Percentiles rank a stretch among this genome's conserved stretches.
Conservation (phyloP, 2,113 vertebrate species). For the Nothobranchius furzeri region DNA sequence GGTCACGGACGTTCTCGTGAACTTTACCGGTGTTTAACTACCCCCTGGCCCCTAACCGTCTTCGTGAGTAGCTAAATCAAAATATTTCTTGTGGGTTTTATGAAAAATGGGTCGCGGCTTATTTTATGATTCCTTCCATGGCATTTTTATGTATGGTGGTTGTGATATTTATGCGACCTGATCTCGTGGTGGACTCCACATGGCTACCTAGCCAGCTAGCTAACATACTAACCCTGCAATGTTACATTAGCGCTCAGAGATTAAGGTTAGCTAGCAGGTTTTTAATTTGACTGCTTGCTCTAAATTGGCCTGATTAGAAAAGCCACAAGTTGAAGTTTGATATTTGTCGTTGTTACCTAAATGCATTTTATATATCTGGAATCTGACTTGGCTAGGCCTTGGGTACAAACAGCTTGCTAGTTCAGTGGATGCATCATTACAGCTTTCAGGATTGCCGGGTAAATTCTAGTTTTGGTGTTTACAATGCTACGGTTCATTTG, state of each 20-base stretch:
- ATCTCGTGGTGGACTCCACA: slow-evolving; percentile 64
- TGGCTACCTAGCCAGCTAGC: slow-evolving; percentile 61
- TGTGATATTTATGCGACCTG: neutral
- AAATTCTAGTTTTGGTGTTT: no score
- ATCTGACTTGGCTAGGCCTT: slow-evolving; percentile 48
- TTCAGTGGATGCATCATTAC: slow-evolving; percentile 3
- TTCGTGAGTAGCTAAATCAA: slow-evolving; percentile 52
- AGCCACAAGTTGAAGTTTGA: neutral
- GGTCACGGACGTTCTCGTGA: slow-evolving; percentile 65
- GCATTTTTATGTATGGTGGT: neutral
- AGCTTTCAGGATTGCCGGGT: neutral
- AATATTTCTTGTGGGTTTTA: accelerated
- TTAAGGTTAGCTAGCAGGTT: slow-evolving; percentile 20
- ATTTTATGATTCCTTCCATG: accelerated
- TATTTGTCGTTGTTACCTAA: neutral
- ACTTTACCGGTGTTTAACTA: slow-evolving; percentile 68
- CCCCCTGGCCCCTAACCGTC: slow-evolving; percentile 45
- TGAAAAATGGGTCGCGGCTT: accelerated
- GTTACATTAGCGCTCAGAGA: slow-evolving; percentile 24
- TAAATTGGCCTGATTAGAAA: neutral
- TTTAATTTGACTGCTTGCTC: slow-evolving; percentile 2
- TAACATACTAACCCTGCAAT: slow-evolving; percentile 38
- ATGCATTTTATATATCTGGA: neutral
- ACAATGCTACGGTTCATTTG: neutral
- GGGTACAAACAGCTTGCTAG: slow-evolving; percentile 11